These are phyloP conservation scores for Antheraea mylitta DNA, from an alignment of 1,140 invertebrate genomes.

Conservation along the genomic window DNA sequence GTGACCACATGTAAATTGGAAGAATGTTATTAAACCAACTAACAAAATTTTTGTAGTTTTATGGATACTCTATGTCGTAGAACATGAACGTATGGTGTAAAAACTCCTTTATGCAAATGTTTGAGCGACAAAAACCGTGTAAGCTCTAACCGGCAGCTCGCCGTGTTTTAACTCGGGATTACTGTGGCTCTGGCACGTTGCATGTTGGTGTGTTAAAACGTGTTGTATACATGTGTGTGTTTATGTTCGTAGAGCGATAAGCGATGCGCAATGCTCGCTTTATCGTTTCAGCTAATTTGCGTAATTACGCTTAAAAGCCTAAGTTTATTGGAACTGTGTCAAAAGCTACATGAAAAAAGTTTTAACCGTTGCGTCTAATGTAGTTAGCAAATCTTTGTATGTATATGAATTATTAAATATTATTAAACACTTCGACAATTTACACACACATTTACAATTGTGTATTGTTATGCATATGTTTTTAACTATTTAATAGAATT, in stretches of 20 bases:
- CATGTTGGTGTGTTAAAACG: neutral
- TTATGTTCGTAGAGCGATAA: neutral
- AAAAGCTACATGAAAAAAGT: neutral
- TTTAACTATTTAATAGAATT: too few relatives aligned
- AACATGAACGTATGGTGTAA: neutral
- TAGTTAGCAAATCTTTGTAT: neutral
- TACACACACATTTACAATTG: too few relatives aligned
- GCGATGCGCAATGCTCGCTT: neutral
- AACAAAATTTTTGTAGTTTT: too few relatives aligned
- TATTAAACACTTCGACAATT: neutral
- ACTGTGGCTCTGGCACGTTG: neutral
- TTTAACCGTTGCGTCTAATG: neutral
- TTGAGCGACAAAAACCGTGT: slow-evolving; percentile 8
- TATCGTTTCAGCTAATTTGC: slow-evolving; percentile 2
- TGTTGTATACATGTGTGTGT: neutral
- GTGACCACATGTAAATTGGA: too few relatives aligned
- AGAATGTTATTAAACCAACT: too few relatives aligned
- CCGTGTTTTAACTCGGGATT: slow-evolving; percentile 9
- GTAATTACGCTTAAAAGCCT: slow-evolving; percentile 2
- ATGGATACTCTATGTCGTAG: too few relatives aligned
- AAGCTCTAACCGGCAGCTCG: slow-evolving; percentile 2
- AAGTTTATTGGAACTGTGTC: neutral
- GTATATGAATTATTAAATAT: neutral
- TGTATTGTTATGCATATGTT: too few relatives aligned
- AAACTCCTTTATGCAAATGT: slow-evolving; percentile 6